A percentile compares a stretch with the other conserved stretches of the same genome.
phyloP scores from a whole-genome alignment of 1,140 invertebrate species.

The Pogonomyrmex californicus region DNA sequence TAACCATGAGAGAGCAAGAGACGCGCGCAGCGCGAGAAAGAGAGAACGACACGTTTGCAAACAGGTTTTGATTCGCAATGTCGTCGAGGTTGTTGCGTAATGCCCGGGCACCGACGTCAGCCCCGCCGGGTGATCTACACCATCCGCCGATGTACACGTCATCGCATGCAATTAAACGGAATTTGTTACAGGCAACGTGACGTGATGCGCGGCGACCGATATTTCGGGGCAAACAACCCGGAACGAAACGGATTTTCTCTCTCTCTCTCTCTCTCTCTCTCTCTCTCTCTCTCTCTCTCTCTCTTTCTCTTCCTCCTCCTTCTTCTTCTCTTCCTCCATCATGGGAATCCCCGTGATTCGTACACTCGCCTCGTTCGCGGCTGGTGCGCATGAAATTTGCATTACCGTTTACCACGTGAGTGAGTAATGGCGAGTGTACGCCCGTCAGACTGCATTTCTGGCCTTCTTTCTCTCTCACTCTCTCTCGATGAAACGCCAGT shows the following conservation, averaged over 20 bases:
- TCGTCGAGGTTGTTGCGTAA: slow-evolving; percentile 65
- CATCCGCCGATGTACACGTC: slow-evolving; percentile 52
- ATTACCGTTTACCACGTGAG: slow-evolving; percentile 8
- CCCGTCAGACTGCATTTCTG: background rate
- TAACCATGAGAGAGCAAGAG: background rate
- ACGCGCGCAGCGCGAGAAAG: slow-evolving; percentile 19
- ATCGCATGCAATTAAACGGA: slow-evolving; percentile 70
- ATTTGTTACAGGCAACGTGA: slow-evolving; percentile 44
- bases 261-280: background rate
- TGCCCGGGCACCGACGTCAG: slow-evolving; percentile 21
- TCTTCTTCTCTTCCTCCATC: background rate
- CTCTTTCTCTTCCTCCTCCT: too few species aligned
- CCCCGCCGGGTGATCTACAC: slow-evolving; percentile 37
- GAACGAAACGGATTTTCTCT: background rate
- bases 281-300: background rate
- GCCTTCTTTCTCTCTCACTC: background rate
- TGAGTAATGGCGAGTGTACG: background rate
- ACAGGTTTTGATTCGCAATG: slow-evolving; percentile 70
- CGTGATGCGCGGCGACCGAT: slow-evolving; percentile 30
- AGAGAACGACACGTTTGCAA: slow-evolving; percentile 40
- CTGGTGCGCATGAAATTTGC: slow-evolving; percentile 43
- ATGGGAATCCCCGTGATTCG: slow-evolving; percentile 9
- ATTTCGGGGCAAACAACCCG: slow-evolving; percentile 19
- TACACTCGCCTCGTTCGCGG: slow-evolving; percentile 11
- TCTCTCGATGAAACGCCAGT: background rate